Conservation (phyloP, 2,888 invertebrate species). For the Phalangium opilio region DNA sequence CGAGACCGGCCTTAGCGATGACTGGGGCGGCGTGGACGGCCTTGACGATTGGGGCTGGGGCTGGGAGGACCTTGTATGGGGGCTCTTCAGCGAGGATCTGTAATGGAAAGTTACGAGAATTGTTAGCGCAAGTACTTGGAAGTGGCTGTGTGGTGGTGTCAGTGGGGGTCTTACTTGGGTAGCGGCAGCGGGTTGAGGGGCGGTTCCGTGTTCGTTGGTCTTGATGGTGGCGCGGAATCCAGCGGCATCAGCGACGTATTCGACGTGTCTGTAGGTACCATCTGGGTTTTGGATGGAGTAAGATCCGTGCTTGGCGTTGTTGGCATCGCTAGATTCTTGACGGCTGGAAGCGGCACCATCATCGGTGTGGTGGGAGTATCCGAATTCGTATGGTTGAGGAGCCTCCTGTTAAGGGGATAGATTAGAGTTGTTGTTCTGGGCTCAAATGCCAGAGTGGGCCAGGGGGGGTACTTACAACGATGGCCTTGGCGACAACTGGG, state of each 20-base stretch:
- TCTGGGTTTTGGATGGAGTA: constrained; percentile 3
- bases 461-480: too few species aligned
- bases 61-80: background rate
- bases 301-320: constrained; percentile 5
- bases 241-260: constrained; percentile 5
- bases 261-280: constrained; percentile 6
- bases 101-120: too few species aligned
- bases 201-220: constrained; percentile 8
- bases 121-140: background rate
- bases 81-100: background rate
- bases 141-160: background rate
- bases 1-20: background rate
- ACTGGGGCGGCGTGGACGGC: background rate
- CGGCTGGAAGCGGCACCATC: too few species aligned
- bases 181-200: constrained; percentile 2
- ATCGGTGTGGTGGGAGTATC: too few species aligned
- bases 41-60: too few species aligned
- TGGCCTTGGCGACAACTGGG: too few species aligned
- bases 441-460: too few species aligned
- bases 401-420: background rate
- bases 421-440: too few species aligned
- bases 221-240: constrained; percentile 5
- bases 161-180: background rate
- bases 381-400: background rate
- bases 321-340: background rate